These are phyloP conservation scores for Crotalus horridus DNA, from an alignment of 2,113 vertebrate genomes.

Conservation along the genomic window DNA sequence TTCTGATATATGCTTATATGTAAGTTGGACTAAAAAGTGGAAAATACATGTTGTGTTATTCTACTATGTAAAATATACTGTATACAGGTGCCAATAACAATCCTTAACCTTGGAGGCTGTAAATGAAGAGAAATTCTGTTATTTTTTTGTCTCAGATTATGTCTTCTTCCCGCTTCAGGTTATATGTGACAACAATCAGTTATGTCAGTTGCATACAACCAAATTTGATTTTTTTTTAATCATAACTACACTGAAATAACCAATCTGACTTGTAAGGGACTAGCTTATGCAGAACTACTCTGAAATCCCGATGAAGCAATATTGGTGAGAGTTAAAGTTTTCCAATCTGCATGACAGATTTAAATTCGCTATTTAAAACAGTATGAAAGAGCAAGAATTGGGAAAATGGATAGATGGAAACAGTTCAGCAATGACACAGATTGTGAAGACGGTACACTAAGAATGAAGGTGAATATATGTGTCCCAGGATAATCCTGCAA, in stretches of 20 bases:
- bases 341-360: background rate
- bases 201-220: slow-evolving; percentile 56
- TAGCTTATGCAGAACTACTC: slow-evolving; percentile 2
- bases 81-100: slow-evolving; percentile 29
- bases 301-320: background rate
- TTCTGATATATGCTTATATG: background rate
- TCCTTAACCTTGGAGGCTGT: slow-evolving; percentile 33
- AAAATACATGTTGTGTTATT: background rate
- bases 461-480: background rate
- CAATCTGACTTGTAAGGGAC: slow-evolving; percentile 33
- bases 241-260: background rate
- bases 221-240: background rate
- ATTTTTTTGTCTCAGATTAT: slow-evolving; percentile 49
- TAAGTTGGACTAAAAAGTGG: background rate
- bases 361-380: background rate
- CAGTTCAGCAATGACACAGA: background rate
- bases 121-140: slow-evolving; percentile 33
- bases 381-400: background rate
- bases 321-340: background rate
- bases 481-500: background rate
- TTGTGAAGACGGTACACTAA: background rate
- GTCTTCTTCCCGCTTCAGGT: slow-evolving; percentile 50
- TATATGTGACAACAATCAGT: slow-evolving; percentile 54
- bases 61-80: background rate
- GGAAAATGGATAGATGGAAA: background rate